Conservation (phyloP, 1,140 invertebrate species). For the Cyrtorhinus lividipennis region DNA sequence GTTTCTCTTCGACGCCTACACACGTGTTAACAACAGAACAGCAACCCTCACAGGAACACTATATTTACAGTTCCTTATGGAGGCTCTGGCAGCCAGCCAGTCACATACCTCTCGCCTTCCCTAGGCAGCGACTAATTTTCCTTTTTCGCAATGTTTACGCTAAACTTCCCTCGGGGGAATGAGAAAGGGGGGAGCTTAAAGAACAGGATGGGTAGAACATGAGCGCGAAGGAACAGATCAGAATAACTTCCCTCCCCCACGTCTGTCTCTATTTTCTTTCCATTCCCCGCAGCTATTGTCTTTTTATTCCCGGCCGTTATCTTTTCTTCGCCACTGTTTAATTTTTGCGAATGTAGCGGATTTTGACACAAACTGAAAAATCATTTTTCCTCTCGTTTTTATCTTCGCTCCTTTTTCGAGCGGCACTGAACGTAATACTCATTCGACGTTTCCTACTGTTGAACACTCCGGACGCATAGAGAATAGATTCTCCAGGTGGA, state of each 20-base stretch:
- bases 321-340: not conserved
- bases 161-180: not conserved
- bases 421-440: too few species aligned
- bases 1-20: not conserved
- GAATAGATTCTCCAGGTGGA: too few species aligned
- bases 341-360: not conserved
- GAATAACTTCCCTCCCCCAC: not conserved
- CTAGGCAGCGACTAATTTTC: constrained; percentile 6
- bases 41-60: not conserved
- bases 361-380: too few species aligned
- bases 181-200: not conserved
- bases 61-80: not conserved
- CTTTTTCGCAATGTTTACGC: constrained; percentile 6
- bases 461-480: too few species aligned
- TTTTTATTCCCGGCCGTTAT: not conserved
- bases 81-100: not conserved
- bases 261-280: not conserved
- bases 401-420: too few species aligned
- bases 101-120: constrained; percentile 1
- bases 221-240: not conserved
- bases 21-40: not conserved
- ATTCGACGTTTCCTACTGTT: too few species aligned
- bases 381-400: too few species aligned
- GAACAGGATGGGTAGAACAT: too few species aligned
- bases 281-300: not conserved